A percentile compares a stretch with the other conserved stretches of the same genome.
These are phyloP conservation scores for Calosoma granatense DNA, from an alignment of 1,140 invertebrate genomes.

Conservation along the genomic window DNA sequence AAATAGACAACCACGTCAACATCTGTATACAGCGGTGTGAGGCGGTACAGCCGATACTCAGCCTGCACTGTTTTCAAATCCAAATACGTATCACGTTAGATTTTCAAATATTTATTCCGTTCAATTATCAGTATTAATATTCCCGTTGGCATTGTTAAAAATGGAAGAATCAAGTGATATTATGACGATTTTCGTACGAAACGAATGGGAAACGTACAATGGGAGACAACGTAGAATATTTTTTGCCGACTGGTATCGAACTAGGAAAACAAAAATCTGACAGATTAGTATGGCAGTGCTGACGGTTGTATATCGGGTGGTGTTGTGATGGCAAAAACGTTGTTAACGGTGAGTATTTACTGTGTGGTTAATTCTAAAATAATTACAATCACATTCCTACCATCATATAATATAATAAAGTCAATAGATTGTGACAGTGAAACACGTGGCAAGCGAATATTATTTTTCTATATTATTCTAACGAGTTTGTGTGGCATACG, in stretches of 20 bases:
- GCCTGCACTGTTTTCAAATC: too few species aligned
- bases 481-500: conserved; percentile 22
- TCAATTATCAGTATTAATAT: too few species aligned
- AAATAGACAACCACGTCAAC: too few species aligned
- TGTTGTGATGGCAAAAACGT: conserved; percentile 45
- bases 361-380: conserved; percentile 13
- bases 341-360: conserved; percentile 41
- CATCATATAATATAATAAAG: not conserved
- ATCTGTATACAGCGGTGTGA: too few species aligned
- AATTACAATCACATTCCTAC: not conserved
- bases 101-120: too few species aligned
- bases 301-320: conserved; percentile 44
- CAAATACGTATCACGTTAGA: too few species aligned
- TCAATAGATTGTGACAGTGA: not conserved
- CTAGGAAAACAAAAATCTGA: conserved; percentile 36
- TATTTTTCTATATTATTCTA: conserved; percentile 22
- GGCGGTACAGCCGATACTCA: too few species aligned
- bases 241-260: conserved; percentile 37
- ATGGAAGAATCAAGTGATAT: too few species aligned
- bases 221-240: conserved; percentile 31
- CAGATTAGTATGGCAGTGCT: conserved; percentile 38
- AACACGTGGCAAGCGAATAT: not conserved
- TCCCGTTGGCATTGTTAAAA: too few species aligned
- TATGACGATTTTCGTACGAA: too few species aligned
- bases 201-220: too few species aligned